phyloP scores from a whole-genome alignment of 2,797 vertebrate genomes.

The Periophthalmus magnuspinnatus region DNA sequence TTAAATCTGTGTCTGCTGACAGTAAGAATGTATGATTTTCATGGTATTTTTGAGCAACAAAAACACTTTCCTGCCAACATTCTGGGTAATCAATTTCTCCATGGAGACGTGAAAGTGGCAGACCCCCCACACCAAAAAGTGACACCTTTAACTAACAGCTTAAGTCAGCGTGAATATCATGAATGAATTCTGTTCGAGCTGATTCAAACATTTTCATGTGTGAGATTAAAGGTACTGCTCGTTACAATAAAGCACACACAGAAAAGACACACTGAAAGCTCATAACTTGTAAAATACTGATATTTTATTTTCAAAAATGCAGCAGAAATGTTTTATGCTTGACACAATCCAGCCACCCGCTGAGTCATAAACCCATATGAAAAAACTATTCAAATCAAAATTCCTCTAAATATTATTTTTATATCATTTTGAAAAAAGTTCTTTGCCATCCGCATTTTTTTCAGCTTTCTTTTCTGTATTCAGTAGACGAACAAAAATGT shows the following conservation, averaged over 20 bases:
- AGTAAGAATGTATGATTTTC: too few species aligned
- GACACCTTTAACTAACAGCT: too few species aligned
- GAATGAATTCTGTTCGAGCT: too few species aligned
- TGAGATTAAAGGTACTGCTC: too few species aligned
- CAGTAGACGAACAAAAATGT: conserved; percentile 63
- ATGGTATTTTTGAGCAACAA: too few species aligned
- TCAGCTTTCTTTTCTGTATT: conserved; percentile 60
- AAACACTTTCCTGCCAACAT: too few species aligned
- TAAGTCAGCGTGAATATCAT: too few species aligned
- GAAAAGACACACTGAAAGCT: conserved; percentile 62
- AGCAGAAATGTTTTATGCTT: conserved; percentile 84
- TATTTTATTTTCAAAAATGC: conserved; percentile 95
- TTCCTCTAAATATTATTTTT: conserved; percentile 57
- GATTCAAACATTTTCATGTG: too few species aligned
- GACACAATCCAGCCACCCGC: conserved; percentile 72
- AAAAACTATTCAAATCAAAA: conserved; percentile 65
- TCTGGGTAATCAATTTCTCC: too few species aligned
- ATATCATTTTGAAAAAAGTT: conserved; percentile 54
- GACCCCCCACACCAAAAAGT: too few species aligned
- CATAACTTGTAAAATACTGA: conserved; percentile 91
- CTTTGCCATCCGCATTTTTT: conserved; percentile 60
- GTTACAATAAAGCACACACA: background rate
- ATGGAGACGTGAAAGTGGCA: too few species aligned
- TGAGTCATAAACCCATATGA: conserved; percentile 70
- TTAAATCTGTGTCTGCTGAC: too few species aligned